phyloP scores from a whole-genome alignment of 2,797 vertebrate species.

The Cynopterus sphinx region DNA sequence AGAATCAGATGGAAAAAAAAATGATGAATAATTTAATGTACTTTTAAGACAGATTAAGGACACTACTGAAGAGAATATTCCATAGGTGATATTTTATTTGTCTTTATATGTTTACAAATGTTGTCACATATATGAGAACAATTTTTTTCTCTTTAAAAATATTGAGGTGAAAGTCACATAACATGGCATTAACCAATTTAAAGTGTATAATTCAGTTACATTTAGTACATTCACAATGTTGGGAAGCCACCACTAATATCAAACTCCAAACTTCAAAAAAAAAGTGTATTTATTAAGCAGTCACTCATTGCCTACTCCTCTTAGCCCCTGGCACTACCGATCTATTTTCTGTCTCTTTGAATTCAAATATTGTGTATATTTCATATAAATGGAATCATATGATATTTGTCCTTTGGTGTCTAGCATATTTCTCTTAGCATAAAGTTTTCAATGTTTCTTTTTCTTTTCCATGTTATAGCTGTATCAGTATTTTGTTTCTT shows the following conservation, averaged over 20 bases:
- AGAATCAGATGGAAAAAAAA: neutral
- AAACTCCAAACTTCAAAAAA: neutral
- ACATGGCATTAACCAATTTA: neutral
- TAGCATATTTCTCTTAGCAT: neutral
- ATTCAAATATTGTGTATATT: neutral
- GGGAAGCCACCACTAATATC: neutral
- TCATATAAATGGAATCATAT: neutral
- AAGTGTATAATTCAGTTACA: neutral
- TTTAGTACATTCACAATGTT: neutral
- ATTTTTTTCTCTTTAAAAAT: neutral
- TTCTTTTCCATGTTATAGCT: neutral
- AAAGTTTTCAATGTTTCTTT: neutral
- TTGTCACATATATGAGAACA: neutral
- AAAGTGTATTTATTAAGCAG: neutral
- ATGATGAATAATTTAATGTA: neutral
- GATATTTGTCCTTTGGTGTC: neutral
- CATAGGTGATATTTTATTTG: neutral
- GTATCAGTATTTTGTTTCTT: neutral
- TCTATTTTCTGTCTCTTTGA: neutral
- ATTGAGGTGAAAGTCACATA: neutral
- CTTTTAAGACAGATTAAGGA: neutral
- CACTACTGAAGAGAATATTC: neutral
- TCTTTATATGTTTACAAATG: neutral
- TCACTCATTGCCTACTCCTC: too few relatives aligned
- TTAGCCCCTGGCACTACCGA: accelerated